Evolutionary conservation across 1,140 invertebrate species (phyloP).

Genomic region (Meloidogyne exigua): DNA sequence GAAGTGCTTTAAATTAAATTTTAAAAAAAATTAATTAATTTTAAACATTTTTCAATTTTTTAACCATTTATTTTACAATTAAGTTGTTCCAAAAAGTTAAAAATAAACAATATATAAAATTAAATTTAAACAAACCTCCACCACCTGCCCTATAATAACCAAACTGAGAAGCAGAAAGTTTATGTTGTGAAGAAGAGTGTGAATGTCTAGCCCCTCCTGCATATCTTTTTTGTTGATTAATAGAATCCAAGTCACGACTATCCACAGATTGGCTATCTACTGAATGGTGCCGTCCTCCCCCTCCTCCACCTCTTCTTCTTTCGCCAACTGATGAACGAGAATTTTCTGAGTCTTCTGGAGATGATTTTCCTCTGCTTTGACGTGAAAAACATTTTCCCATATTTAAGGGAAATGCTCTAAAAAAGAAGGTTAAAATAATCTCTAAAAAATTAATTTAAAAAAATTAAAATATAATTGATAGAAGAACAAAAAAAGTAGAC

Average conservation of each 20-base stretch:
- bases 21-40: no score
- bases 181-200: slow-evolving; percentile 10
- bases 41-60: no score
- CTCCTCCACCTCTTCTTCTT: no score
- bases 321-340: slow-evolving; percentile 8
- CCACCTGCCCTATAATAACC: slow-evolving; percentile 21
- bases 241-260: slow-evolving; percentile 5
- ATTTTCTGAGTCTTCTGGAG: slow-evolving; percentile 12
- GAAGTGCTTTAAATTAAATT: no score
- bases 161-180: slow-evolving; percentile 18
- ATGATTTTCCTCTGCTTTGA: neutral
- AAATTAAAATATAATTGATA: no score
- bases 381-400: slow-evolving; percentile 27
- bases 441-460: no score
- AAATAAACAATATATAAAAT: neutral
- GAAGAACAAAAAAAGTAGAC: no score
- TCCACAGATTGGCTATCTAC: slow-evolving; percentile 18
- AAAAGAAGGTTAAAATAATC: no score
- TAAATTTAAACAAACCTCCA: neutral
- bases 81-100: no score
- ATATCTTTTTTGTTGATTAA: neutral
- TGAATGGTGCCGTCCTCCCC: neutral
- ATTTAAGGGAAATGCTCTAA: no score
- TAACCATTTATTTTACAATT: no score
- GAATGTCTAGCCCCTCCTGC: neutral